Evolutionary conservation across 2,797 vertebrate genomes (phyloP), one percentile per base, ranked within the genome.

Genomic region (Semotilus atromaculatus): DNA sequence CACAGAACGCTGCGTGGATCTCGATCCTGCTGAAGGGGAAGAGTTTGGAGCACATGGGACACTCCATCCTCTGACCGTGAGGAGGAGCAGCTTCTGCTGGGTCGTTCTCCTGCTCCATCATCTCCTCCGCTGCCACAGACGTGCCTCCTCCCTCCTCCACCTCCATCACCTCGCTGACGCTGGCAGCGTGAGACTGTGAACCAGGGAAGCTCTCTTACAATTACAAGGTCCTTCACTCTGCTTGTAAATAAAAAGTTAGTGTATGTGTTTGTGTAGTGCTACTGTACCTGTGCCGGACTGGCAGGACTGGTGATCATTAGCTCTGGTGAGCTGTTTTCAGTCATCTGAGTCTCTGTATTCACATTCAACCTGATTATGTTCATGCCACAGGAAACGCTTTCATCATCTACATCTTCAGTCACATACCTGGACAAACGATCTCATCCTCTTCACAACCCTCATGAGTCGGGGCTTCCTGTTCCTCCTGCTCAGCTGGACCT

Each of bases 1-100:
- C 94, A 89, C 98, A 99, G 93, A 94, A 97, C 75, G 97, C 98
- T 0, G 98, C 97, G 13, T 99, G 98, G 79, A 93, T 77, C 90
- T 98, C 96, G 0, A 99, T 97, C 92, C 95, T 90, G 0, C 85
- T 60, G 0, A 71, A 86, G 0, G 96, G 94, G 87, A 97, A 99
- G 14, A 89, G 87, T 0, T 89, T 91, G 86, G 95, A 95, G 88
- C 98, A 99, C 34, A 99, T 92, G 0, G 98, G 98, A 90, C 98
- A 99, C 2, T 91, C 91, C 45, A 97, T 89, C 34, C 5, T 82
- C 23, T 1, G 71, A 67, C 23, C 80, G 40, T 13, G 83, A 71
- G 38, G 85, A 45, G 83, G 48, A 1, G 10, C 51, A 0, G 2
- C 53, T 45, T 70, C 80, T n/a, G 43, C 19, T n/a, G 23, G 55